These are phyloP conservation scores for Gymnarchus niloticus DNA, from an alignment of 2,113 vertebrate genomes.

Conservation along the genomic window DNA sequence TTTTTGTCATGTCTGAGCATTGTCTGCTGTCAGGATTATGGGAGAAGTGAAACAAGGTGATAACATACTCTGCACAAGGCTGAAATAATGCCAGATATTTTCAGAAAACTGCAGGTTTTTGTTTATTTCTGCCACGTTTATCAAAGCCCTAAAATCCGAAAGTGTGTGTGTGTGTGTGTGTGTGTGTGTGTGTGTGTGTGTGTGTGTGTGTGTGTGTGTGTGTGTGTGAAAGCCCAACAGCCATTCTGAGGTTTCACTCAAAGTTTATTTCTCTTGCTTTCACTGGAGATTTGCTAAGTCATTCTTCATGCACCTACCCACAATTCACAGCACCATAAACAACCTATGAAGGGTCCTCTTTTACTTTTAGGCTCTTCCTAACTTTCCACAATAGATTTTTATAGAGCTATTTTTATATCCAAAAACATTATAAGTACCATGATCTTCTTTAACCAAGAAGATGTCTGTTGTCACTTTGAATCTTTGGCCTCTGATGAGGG, in stretches of 20 bases:
- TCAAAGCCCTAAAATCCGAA: not conserved
- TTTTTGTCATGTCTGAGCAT: constrained; percentile 24
- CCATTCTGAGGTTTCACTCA: constrained; percentile 18
- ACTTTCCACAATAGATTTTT: too few relatives aligned
- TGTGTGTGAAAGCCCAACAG: too few relatives aligned
- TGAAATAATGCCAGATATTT: not conserved
- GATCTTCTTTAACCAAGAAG: not conserved
- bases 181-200: too few relatives aligned
- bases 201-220: too few relatives aligned
- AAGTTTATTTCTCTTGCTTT: not conserved
- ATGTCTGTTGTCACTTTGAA: not conserved
- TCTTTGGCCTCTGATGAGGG: too few relatives aligned
- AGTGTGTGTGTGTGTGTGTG: constrained; percentile 32
- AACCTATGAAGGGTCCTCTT: not conserved
- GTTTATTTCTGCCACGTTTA: constrained; percentile 6
- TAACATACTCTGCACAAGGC: constrained; percentile 27
- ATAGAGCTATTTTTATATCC: too few relatives aligned
- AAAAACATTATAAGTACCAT: not conserved
- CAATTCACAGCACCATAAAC: not conserved
- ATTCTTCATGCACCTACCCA: too few relatives aligned
- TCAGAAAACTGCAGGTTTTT: not conserved
- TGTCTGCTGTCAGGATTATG: constrained; percentile 33
- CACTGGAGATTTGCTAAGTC: not conserved
- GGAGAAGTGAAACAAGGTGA: constrained; percentile 24
- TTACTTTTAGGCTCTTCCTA: not conserved